A percentile compares a stretch with the other conserved stretches of the same genome.
Conservation (phyloP, 1,140 invertebrate species). For the Planococcus citri region DNA sequence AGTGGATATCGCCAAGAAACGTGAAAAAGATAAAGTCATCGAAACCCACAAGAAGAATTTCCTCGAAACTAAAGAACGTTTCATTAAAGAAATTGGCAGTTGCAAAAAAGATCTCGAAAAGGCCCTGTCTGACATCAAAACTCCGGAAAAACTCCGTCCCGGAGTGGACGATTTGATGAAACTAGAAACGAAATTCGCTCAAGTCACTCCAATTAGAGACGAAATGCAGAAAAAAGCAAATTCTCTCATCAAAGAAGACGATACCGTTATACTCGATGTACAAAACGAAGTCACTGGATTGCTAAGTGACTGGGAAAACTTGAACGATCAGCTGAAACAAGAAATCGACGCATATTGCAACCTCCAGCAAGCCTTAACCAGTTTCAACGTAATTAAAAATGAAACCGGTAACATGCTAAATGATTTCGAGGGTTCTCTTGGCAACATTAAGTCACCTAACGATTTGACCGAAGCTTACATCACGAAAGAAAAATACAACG, state of each 20-base stretch:
- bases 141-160: not conserved
- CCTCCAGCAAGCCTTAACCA: not conserved
- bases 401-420: not conserved
- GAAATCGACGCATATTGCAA: slow-evolving; percentile 23
- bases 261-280: slow-evolving; percentile 58
- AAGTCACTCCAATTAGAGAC: not conserved
- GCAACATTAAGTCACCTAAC: slow-evolving; percentile 39
- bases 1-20: slow-evolving; percentile 9
- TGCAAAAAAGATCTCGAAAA: not conserved
- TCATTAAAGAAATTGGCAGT: not conserved
- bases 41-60: not conserved
- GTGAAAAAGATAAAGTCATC: not conserved
- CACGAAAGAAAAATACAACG: slow-evolving; percentile 56
- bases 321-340: slow-evolving; percentile 41
- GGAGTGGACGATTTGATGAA: not conserved
- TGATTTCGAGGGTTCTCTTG: not conserved
- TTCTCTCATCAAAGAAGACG: slow-evolving; percentile 37
- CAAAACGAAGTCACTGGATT: slow-evolving; percentile 61
- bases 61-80: not conserved
- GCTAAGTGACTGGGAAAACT: slow-evolving; percentile 64
- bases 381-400: slow-evolving; percentile 1
- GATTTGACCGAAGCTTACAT: slow-evolving; percentile 47
- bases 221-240: slow-evolving; percentile 4
- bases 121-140: not conserved
- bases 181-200: not conserved